Evolutionary conservation across 2,888 invertebrate genomes (phyloP).

Genomic region (Sinelater perroti): DNA sequence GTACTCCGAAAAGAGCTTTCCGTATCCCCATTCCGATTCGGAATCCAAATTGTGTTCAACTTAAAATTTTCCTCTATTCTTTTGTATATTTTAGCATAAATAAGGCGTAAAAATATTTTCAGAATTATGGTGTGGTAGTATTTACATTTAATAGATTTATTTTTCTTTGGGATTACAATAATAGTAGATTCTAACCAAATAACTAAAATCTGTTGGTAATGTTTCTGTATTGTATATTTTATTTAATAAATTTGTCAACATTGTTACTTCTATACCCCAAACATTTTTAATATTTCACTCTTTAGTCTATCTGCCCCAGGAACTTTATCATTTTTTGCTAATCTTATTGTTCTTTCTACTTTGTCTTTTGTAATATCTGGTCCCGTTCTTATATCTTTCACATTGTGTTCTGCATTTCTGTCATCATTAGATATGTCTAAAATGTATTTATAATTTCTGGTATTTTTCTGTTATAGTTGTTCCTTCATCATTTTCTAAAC

Average conservation of each 20-base stretch:
- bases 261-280: conserved; percentile 9
- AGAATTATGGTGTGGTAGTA: no score
- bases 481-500: conserved; percentile 14
- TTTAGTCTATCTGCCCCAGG: conserved; percentile 14
- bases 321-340: conserved; percentile 11
- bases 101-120: no score
- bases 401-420: conserved; percentile 8
- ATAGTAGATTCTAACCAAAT: conserved; percentile 15
- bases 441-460: conserved; percentile 10
- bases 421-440: conserved; percentile 8
- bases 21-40: no score
- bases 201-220: not conserved
- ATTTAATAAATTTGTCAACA: conserved; percentile 11
- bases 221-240: conserved; percentile 9
- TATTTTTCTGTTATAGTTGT: conserved; percentile 8
- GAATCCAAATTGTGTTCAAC: no score
- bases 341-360: conserved; percentile 13
- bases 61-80: no score
- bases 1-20: no score
- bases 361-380: conserved; percentile 15
- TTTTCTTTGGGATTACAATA: no score
- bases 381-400: conserved; percentile 9
- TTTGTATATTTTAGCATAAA: no score
- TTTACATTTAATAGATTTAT: no score
- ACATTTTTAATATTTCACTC: conserved; percentile 14